Base-by-base conservation (phyloP, 2,797 vertebrate species). In the Ptychobarbus kaznakovi region DNA sequence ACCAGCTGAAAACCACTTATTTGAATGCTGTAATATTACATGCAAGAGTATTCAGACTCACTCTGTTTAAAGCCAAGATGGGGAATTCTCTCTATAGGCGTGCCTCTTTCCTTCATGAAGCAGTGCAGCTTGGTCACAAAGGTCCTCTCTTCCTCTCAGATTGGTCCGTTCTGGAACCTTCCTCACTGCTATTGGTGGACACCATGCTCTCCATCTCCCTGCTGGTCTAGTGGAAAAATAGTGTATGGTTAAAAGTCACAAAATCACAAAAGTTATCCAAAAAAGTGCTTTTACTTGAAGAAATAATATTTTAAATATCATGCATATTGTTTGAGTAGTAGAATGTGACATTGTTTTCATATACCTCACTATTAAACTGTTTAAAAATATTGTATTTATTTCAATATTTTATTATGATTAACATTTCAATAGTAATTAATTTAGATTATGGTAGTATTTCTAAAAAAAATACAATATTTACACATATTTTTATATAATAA, bases 1-100 rank as follows among this genome's bases (percentile, higher is more conserved):
- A 63, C 6, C 51, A 56, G 28, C 25, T 25, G 38, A 72, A 56
- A 58, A 72, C 2, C 40, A 56, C 32, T 63, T 20, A 70, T 49
- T 42, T 70, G 25, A 28, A 69, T 58, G 10, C 46, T 51, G 38
- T 66, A 46, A 42, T 58, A 2, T 15, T 28, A 11, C 16, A 78
- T 58, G 32, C 32, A 56, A 32, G 4, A 4, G 32, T 81, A 38
- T 25, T n/a, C 65, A 38, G 65, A 93, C 97, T 80, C 92, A 99
- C 98, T 98, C 93, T 99, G 98, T 91, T 99, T 99, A 93, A 99
- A 99, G 92, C 98, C 98, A 0, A 98, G 95, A 89, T 98, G 97
- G 74, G 98, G 98, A 87, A 99, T 97, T 92, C 97, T 96, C 91
- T 99, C 97, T 70, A 99, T 99, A n/a, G 98, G 97, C 0, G 97